Base-by-base conservation (phyloP, 1,140 invertebrate genomes). In the Papilio dardanus region DNA sequence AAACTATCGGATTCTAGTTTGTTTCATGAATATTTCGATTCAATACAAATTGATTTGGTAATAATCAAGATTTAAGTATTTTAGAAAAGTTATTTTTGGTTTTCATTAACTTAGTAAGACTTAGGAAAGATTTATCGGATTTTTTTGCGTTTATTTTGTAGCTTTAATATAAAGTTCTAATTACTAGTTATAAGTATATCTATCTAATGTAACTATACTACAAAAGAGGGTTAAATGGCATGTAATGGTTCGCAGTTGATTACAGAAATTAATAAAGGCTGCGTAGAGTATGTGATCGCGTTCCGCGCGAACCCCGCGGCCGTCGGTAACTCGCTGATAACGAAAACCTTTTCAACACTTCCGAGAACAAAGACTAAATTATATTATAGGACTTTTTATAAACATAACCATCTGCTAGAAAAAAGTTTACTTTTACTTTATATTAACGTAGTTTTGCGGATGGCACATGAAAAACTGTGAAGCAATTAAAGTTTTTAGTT, bases 191-290 rank as follows among this genome's bases (percentile, higher is more conserved):
- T 7, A 1, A 10, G 1, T 46, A 46, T 19, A 14, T 46, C 3
- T 46, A 5, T 46, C 42, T 46, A 10, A 10, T 10, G 6, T 37
- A 37, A 7, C 12, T 50, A 19, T 50, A n/a, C 21, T 50, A 16
- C 5, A n/a, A 46, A 46, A 46, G 16, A 16, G 14, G 42, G 16
- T 19, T 50, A 19, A 19, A 50, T 21, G 16, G 14, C 7, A 2
- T 19, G n/a, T 21, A 50, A 71, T 21, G 21, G 16, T 42, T 71
- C 42, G 31, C 42, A 42, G 42, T 50, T 71, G 24, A 50, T 71
- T 50, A 71, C 42, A 71, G 19, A 71, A 71, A 35, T 50, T 71
- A 71, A 71, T 71, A n/a, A 42, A 69, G 40, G 19, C 37, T 42
- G 3, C 3, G 30, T 19, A 14, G 14, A 4, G 8, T 16, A 1